These are phyloP conservation scores for Drosophila sordidapex DNA, from an alignment of 2,888 invertebrate genomes.

Conservation along the genomic window DNA sequence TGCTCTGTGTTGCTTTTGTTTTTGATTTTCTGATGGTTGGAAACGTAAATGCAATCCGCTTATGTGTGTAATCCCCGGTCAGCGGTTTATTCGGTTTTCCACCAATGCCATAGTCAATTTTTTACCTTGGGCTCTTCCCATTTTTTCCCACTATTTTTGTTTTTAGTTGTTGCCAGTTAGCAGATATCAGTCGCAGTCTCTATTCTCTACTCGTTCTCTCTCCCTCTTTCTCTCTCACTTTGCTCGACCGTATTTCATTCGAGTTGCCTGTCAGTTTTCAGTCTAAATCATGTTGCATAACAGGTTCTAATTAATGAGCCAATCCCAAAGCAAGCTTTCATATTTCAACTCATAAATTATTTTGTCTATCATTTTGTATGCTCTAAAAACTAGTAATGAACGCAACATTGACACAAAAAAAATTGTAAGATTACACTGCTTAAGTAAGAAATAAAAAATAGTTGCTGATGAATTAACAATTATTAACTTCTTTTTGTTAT, in stretches of 20 bases:
- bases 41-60: constrained; percentile 59
- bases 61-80: constrained; percentile 64
- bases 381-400: constrained; percentile 1
- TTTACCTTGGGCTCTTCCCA: constrained; percentile 34
- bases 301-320: constrained; percentile 47
- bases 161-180: constrained; percentile 3
- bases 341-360: constrained; percentile 41
- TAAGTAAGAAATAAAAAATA: background rate
- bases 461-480: background rate
- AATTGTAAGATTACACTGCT: background rate
- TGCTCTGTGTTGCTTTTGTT: constrained; percentile 10
- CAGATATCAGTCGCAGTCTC: background rate
- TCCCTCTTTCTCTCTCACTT: background rate
- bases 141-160: background rate
- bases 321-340: constrained; percentile 10
- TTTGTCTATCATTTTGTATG: constrained; percentile 31
- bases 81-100: constrained; percentile 61
- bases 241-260: constrained; percentile 24
- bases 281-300: constrained; percentile 31
- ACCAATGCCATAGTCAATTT: constrained; percentile 48
- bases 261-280: constrained; percentile 24
- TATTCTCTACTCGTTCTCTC: background rate
- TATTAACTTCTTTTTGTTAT: background rate
- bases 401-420: background rate
- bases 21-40: constrained; percentile 21